Conservation (phyloP, 2,113 vertebrate species). For the Crocuta crocuta region DNA sequence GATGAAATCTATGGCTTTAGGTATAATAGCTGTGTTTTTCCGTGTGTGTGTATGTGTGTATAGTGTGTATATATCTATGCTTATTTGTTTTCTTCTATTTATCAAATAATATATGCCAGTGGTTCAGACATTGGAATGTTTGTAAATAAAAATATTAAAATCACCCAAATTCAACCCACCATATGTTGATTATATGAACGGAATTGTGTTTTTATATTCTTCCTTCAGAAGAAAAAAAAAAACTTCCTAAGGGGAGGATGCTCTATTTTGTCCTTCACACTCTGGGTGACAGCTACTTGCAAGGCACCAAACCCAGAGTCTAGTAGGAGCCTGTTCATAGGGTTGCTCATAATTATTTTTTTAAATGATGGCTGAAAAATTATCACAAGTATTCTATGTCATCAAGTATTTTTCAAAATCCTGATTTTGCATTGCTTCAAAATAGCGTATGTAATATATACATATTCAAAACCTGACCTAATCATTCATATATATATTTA, state of each 20-base stretch:
- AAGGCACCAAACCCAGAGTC: not conserved
- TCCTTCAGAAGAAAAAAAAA: not conserved
- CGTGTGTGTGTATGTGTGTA: not conserved
- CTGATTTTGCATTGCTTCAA: not conserved
- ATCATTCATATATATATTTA: not conserved
- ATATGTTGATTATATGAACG: not conserved
- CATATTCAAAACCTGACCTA: not conserved
- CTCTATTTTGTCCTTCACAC: not conserved
- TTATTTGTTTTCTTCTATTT: not conserved
- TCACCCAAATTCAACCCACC: not conserved
- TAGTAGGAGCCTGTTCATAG: accelerated
- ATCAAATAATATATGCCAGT: not conserved
- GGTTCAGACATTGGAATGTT: not conserved
- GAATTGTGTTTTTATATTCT: not conserved
- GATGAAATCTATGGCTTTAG: not conserved
- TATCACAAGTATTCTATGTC: not conserved
- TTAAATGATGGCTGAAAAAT: not conserved
- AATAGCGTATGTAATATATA: not conserved
- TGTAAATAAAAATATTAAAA: not conserved
- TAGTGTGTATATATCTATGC: not conserved
- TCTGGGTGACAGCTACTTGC: not conserved
- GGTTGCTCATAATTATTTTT: not conserved
- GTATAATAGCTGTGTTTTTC: not conserved
- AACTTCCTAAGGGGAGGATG: not conserved
- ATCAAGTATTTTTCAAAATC: slow-evolving; percentile 5